A percentile compares a stretch with the other conserved stretches of the same genome.
Evolutionary conservation across 2,113 vertebrate genomes (phyloP).

Genomic region (Propithecus coquereli): DNA sequence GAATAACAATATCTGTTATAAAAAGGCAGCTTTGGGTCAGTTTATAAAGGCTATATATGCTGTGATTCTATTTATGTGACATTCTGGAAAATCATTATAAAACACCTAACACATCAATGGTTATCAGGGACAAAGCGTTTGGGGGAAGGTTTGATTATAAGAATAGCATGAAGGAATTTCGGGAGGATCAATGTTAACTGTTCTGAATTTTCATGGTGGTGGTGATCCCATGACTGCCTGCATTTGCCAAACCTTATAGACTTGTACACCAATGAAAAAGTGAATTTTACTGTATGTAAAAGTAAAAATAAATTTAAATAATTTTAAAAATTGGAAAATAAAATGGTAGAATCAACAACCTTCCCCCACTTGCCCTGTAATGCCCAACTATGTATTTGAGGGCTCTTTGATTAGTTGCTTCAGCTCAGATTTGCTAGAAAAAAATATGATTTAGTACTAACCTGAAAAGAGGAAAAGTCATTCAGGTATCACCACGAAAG

Average conservation of each 20-base stretch:
- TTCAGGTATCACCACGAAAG: background rate
- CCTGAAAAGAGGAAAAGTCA: background rate
- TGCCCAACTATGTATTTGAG: background rate
- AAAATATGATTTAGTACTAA: no score
- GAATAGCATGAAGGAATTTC: background rate
- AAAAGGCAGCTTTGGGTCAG: background rate
- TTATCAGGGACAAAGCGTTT: background rate
- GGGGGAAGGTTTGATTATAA: background rate
- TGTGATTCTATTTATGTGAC: background rate
- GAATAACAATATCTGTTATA: background rate
- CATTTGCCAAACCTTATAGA: background rate
- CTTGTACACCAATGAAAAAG: background rate
- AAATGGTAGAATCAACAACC: background rate
- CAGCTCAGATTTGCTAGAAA: no score
- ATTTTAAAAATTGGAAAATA: background rate
- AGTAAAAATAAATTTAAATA: background rate
- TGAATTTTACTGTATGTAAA: background rate
- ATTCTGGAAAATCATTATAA: background rate
- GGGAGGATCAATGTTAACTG: background rate
- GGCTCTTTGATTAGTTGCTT: background rate
- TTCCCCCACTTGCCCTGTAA: background rate
- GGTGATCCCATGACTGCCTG: background rate
- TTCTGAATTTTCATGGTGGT: background rate
- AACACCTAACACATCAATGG: background rate
- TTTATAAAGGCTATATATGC: background rate